Evolutionary conservation across 1,140 invertebrate species (phyloP), one percentile per base, ranked within the genome.

Genomic region (Solenopsis fugax): DNA sequence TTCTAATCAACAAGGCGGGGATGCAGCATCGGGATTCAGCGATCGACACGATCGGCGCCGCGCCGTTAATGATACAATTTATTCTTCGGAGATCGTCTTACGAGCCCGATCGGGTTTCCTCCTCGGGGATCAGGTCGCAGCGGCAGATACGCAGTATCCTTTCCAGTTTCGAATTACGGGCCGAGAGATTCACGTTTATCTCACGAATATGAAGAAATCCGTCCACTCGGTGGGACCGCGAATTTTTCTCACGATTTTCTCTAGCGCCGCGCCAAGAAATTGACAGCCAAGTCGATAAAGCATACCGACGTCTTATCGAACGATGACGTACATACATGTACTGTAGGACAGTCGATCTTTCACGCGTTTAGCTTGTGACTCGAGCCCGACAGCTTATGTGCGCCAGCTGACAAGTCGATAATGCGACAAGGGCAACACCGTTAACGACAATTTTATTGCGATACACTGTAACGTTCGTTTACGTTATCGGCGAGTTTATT

Each of bases 191-290:
- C 13, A 34, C 7, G 16, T 37, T 56, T n/a, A 65, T 41, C 5
- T 67, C n/a, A 45, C n/a, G n/a, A 76, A 58, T 41, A 76, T 80
- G 13, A 41, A 54, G 13, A 67, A 67, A 67, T 52, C n/a, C 13
- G 9, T 24, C 12, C 29, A 52, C 13, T 65, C 13, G 29, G 7
- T 37, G 29, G 1, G 1, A 3, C 12, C 2, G 21, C 16, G 21
- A 45, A 34, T 50, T 65, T 21, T 67, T 1, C n/a, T 69, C n/a
- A n/a, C 9, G 13, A 69, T 54, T 41, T n/a, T 52, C 18, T 34
- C 7, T 7, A 10, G 13, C 12, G 34, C 1, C 16, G 29, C 24
- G 56, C 4, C 54, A 21, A 10, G 21, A 29, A 18, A 24, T 50
- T 48, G 5, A 9, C 7, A 41, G n/a, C 21, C 16, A n/a, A 37